Percentiles rank a stretch among this genome's conserved stretches.
Evolutionary conservation across 2,113 vertebrate species (phyloP).

Genomic region (Chauna torquata): DNA sequence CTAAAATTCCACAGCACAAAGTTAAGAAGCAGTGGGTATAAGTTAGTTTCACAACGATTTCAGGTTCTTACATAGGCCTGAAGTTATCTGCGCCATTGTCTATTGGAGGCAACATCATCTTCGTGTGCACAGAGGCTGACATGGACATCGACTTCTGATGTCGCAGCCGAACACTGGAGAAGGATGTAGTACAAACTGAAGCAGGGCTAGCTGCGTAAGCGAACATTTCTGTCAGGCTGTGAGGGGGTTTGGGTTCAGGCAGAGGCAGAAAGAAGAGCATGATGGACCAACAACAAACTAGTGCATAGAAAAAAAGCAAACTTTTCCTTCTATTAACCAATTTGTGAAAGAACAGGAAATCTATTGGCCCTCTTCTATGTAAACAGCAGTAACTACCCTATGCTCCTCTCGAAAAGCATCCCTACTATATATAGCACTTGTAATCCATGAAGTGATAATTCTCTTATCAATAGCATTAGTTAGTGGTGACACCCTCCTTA

Average conservation of each 20-base stretch:
- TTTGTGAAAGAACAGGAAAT: constrained; percentile 23
- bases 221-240: constrained; percentile 87
- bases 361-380: background rate
- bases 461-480: constrained; percentile 10
- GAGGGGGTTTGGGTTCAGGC: constrained; percentile 75
- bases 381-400: constrained; percentile 22
- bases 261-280: constrained; percentile 82
- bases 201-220: constrained; percentile 84
- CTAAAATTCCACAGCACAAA: constrained; percentile 74
- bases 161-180: constrained; percentile 85
- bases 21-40: constrained; percentile 65
- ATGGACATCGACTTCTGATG: constrained; percentile 86
- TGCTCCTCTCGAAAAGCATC: background rate
- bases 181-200: constrained; percentile 82
- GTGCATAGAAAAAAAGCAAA: constrained; percentile 55
- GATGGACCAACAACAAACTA: constrained; percentile 74
- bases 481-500: background rate
- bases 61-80: constrained; percentile 85
- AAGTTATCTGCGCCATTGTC: constrained; percentile 88
- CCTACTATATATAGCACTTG: background rate
- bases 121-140: constrained; percentile 85
- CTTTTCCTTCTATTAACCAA: constrained; percentile 54
- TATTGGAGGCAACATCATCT: constrained; percentile 86
- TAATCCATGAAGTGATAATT: background rate
- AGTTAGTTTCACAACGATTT: constrained; percentile 64